These are phyloP conservation scores for Amphipoea oculea DNA, from an alignment of 2,888 invertebrate genomes.

Conservation along the genomic window DNA sequence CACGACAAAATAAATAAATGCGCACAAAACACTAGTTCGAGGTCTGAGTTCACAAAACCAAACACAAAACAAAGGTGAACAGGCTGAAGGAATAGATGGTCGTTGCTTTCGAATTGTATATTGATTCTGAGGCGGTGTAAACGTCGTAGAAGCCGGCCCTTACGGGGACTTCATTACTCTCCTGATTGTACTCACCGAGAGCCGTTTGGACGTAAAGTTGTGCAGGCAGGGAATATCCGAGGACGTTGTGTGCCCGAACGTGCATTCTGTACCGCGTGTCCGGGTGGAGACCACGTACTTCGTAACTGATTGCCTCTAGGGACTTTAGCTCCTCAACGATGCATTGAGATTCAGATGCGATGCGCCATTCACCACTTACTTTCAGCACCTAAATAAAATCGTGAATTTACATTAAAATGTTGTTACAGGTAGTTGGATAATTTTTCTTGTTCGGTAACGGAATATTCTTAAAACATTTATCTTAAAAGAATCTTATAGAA, in stretches of 20 bases:
- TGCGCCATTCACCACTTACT: conserved; percentile 92
- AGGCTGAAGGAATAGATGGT: conserved; percentile 78
- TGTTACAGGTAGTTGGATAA: not conserved
- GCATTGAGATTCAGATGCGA: conserved; percentile 90
- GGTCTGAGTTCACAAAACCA: conserved; percentile 81
- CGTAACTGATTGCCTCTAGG: conserved; percentile 91
- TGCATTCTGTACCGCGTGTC: conserved; percentile 96
- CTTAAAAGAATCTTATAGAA: conserved; percentile 16
- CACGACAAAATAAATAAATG: conserved; percentile 70
- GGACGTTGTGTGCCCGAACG: conserved; percentile 95
- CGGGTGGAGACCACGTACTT: conserved; percentile 93
- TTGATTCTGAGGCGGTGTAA: conserved; percentile 84
- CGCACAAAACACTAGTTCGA: conserved; percentile 73
- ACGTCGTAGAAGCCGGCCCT: conserved; percentile 89
- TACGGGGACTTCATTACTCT: conserved; percentile 85
- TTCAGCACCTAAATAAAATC: conserved; percentile 90
- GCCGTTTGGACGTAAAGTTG: conserved; percentile 95
- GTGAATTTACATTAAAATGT: conserved; percentile 23
- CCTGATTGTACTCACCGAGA: conserved; percentile 94
- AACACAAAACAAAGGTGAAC: conserved; percentile 79
- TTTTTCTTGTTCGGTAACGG: conserved; percentile 20
- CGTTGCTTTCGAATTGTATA: conserved; percentile 78
- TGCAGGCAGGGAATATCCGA: conserved; percentile 95
- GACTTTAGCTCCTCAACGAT: conserved; percentile 91
- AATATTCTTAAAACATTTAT: conserved; percentile 27